Percentiles rank a stretch among this genome's conserved stretches.
Evolutionary conservation across 2,113 vertebrate genomes (phyloP).

Genomic region (Ammospiza nelsoni): DNA sequence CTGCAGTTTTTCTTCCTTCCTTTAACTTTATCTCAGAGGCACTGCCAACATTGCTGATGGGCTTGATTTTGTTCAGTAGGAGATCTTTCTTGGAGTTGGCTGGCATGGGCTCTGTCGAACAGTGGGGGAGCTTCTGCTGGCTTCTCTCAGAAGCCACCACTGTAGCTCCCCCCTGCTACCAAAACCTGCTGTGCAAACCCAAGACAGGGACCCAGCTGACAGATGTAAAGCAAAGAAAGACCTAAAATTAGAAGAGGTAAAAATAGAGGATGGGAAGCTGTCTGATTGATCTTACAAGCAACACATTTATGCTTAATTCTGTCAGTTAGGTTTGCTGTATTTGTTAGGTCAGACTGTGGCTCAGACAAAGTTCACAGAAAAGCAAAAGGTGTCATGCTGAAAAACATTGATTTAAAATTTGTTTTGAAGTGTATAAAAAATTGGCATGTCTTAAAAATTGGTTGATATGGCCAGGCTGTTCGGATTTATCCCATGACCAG

Average conservation of each 20-base stretch:
- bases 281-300: not conserved
- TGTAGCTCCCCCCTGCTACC: not conserved
- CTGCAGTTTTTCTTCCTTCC: not conserved
- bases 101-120: fast-evolving
- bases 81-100: not conserved
- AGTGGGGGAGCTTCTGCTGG: not conserved
- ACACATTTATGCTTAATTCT: slow-evolving; percentile 8
- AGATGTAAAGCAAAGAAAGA: slow-evolving; percentile 18
- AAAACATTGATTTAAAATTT: not conserved
- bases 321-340: not conserved
- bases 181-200: not conserved
- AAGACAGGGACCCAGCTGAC: not conserved
- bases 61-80: not conserved
- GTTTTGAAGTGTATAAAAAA: not conserved
- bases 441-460: not conserved
- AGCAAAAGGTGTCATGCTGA: not conserved
- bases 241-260: slow-evolving; percentile 48
- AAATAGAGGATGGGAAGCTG: slow-evolving; percentile 27
- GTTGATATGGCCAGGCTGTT: not conserved
- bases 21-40: not conserved
- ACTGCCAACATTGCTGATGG: not conserved
- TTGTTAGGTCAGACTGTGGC: slow-evolving; percentile 1
- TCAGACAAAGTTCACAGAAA: not conserved
- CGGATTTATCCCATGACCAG: not conserved
- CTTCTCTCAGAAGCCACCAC: not conserved